A percentile compares a stretch with the other conserved stretches of the same genome.
Conservation (phyloP, 2,113 vertebrate genomes). For the Mus pahari region DNA sequence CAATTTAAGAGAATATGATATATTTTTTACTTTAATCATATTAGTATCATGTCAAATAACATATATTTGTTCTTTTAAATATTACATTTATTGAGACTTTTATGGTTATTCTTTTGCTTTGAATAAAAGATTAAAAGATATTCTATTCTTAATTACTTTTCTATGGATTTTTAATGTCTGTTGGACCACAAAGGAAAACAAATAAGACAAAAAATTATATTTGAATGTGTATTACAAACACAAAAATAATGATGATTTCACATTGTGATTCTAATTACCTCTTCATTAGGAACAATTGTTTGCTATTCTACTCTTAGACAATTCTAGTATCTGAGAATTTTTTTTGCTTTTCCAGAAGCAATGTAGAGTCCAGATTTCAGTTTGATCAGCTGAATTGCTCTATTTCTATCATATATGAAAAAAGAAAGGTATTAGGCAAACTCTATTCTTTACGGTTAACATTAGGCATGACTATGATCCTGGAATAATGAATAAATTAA, state of each 20-base stretch:
- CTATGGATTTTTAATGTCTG: background rate
- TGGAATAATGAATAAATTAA: background rate
- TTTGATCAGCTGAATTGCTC: background rate
- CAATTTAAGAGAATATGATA: background rate
- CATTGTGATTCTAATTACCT: background rate
- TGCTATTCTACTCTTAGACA: background rate
- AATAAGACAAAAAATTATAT: background rate
- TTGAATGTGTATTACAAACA: background rate
- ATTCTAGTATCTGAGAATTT: background rate
- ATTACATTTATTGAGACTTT: background rate
- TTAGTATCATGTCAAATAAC: background rate
- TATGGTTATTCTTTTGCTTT: background rate
- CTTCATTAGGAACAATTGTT: background rate
- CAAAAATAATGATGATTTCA: background rate
- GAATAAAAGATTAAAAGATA: background rate
- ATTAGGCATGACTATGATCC: background rate
- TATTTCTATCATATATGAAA: background rate
- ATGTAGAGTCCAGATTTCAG: background rate
- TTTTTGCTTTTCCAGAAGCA: background rate
- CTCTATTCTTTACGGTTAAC: background rate
- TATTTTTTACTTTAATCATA: background rate
- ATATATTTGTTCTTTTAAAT: background rate
- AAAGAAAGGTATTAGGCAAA: background rate
- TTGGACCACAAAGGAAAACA: background rate
- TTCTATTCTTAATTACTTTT: background rate